A percentile compares a stretch with the other conserved stretches of the same genome.
phyloP scores from a whole-genome alignment of 2,113 vertebrate species.

The Bujurquina vittata region DNA sequence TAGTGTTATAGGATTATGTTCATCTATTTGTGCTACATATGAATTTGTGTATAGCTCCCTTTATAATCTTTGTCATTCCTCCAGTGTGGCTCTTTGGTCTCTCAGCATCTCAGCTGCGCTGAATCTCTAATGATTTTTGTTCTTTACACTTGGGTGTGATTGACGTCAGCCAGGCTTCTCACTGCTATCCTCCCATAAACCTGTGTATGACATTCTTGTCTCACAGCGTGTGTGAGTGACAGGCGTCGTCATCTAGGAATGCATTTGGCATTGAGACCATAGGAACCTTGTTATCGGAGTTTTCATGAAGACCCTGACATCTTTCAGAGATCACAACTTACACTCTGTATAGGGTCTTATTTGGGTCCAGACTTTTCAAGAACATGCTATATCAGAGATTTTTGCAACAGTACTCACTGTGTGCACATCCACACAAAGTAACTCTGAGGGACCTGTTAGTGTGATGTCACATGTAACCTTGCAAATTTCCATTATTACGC shows the following conservation, averaged over 20 bases:
- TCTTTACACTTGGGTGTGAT: slow-evolving; percentile 65
- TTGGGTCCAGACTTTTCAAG: slow-evolving; percentile 30
- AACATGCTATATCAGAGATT: slow-evolving; percentile 39
- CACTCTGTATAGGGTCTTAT: slow-evolving; percentile 2
- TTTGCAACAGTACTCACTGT: not conserved
- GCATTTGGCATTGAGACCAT: slow-evolving; percentile 36
- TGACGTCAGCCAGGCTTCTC: slow-evolving; percentile 72
- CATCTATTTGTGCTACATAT: not conserved
- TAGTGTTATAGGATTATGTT: not conserved
- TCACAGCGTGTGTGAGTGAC: slow-evolving; percentile 29
- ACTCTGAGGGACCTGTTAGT: not conserved
- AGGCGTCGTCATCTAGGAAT: slow-evolving; percentile 20
- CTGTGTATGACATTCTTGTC: slow-evolving; percentile 40
- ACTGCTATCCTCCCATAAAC: slow-evolving; percentile 56
- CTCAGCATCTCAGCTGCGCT: slow-evolving; percentile 32
- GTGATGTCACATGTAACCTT: slow-evolving; percentile 15
- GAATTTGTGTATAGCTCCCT: not conserved
- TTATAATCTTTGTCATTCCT: not conserved
- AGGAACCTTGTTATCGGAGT: slow-evolving; percentile 31
- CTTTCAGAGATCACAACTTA: slow-evolving; percentile 27
- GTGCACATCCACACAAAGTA: not conserved
- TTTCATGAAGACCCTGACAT: slow-evolving; percentile 40
- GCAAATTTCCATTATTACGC: not conserved
- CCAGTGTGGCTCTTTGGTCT: slow-evolving; percentile 3
- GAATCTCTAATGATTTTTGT: slow-evolving; percentile 70